Base-by-base conservation (phyloP, 2,888 invertebrate genomes). In the Melieria omissa region DNA sequence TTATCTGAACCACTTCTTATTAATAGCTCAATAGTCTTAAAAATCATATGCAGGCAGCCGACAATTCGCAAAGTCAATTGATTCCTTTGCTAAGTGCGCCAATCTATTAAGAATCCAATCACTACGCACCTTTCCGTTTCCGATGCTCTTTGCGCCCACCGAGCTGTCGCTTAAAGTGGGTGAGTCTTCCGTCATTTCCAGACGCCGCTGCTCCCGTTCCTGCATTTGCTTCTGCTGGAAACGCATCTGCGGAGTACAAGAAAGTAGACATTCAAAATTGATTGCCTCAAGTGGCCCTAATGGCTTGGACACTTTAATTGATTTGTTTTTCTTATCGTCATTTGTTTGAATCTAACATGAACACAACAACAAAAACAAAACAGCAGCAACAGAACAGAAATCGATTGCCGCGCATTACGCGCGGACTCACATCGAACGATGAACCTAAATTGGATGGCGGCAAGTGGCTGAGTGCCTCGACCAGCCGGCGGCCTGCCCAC, bases 181-280 rank as follows among this genome's bases (percentile, higher is more conserved):
- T 4, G 7, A 12, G 46, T 46, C 66, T 29, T 63, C 90, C 78
- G 91, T 91, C 76, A 93, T 89, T 76, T 91, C 91, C 52, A 93
- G 88, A 73, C 94, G 90, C 81, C 93, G 93, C 86, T 93, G 90
- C 84, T 95, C 94, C 77, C 93, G 92, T 84, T 95, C 94, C 83
- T 93, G 91, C 86, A 93, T 89, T 81, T 94, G 94, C 81, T 92
- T 93, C 85, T 94, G 93, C 84, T 95, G 95, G 86, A 93, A 95
- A 73, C 92, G 90, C 76, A 95, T 94, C 95, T 95, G 89, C 44
- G 71, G 71, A 64, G 29, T 46, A 29, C 6, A 41, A 60, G 60
- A 47, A 63, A 46, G 47, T 9, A 55, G 52, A 55, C 14, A 12
- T 55, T 63, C 54, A 69, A 46, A 44, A 54, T 66, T 46, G 47